These are phyloP conservation scores for Lophochroa leadbeateri DNA, from an alignment of 2,113 vertebrate species.

Conservation along the genomic window DNA sequence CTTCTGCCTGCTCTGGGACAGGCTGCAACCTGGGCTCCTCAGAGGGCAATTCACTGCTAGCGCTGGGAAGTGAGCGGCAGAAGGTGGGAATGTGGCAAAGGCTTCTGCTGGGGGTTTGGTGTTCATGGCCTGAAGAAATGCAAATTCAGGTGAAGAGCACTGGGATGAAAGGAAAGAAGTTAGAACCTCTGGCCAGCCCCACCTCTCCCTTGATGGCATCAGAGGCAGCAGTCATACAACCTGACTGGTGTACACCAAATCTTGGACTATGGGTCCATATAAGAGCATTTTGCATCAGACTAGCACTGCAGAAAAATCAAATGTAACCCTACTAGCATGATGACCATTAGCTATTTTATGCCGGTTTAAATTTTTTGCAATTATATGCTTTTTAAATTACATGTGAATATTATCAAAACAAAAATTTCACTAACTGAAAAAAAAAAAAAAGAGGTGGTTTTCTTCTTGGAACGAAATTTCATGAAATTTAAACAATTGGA, in stretches of 20 bases:
- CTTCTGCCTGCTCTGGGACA: background rate
- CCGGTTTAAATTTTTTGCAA: background rate
- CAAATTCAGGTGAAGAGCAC: background rate
- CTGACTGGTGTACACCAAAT: background rate
- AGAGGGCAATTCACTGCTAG: background rate
- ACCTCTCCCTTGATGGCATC: background rate
- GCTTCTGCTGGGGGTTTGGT: background rate
- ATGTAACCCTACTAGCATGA: accelerated
- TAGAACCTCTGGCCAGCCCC: background rate
- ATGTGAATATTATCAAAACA: background rate
- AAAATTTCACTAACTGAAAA: background rate
- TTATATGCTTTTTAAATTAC: background rate
- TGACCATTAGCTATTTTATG: background rate
- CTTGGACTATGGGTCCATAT: background rate
- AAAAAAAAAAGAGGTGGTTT: background rate
- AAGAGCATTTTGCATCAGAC: background rate
- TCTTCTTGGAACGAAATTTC: background rate
- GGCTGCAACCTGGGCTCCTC: background rate
- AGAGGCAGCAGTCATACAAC: background rate
- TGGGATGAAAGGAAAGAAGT: background rate
- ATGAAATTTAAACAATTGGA: background rate
- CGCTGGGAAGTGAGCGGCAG: background rate
- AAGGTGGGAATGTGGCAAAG: background rate
- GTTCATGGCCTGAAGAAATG: slow-evolving; percentile 1
- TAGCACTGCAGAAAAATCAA: background rate